Evolutionary conservation across 2,113 vertebrate species (phyloP), one percentile per base, ranked within the genome.

Genomic region (Phyllopteryx taeniolatus): DNA sequence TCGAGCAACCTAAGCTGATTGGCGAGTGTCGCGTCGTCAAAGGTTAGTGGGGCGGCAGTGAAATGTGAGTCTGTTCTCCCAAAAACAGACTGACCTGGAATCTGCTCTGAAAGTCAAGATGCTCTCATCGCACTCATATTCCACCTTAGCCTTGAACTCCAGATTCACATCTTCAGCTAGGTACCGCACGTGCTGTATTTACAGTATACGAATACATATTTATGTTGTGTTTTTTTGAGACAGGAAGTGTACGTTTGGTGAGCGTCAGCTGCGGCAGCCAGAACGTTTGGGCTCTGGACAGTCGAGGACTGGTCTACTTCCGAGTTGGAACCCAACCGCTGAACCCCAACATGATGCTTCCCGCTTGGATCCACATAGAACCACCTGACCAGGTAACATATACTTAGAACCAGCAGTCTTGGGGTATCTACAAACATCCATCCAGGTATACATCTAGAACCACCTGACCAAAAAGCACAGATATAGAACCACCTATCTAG

Each of bases 331-430:
- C 96, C 8, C 98, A 99, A 44, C 98, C 97, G 2, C 83, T 99
- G 62, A 99, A 99, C 83, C 95, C 97, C 1, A 99, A 94, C 81
- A 94, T 99, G 93, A 99, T 99, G 98, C 93, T 99, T 62, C 98
- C 98, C 0, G 98, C 98, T 0, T 99, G 98, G 98, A 98, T 99
- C 86, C 93, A 92, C 78, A 98, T 99, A 27, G 96, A 99, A 67
- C 94, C 96, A 6, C 96, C 96, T 11, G 88, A 90, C 49, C 96
- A 96, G 95, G 96, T 98, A 92, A 68, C 39, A 39, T 14, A 53
- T 43, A 33, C 4, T 3, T 2, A 33, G 13, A 31, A 10, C 27
- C 13, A 49, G 15, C 49, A 53, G 15, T 6, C 49, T 39, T 39
- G 35, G 35, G 35, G 35, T 3, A 39, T 35, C 33, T 17, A 39